Evolutionary conservation across 2,888 invertebrate species (phyloP).

Genomic region (Pilophorus perplexus): DNA sequence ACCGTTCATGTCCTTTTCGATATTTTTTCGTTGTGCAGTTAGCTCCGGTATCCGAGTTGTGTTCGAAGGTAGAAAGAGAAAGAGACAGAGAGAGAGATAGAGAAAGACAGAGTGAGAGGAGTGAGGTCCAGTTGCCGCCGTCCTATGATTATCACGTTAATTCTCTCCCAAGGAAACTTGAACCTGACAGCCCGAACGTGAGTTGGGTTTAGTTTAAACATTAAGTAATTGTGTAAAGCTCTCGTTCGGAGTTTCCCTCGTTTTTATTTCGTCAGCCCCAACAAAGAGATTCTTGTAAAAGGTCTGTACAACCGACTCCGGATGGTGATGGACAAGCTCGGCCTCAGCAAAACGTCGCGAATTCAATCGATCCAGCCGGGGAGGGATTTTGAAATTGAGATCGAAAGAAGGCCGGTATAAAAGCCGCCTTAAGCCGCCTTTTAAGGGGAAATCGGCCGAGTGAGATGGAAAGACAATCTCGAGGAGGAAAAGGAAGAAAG

Average conservation of each 20-base stretch:
- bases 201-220: not conserved
- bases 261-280: slow-evolving; percentile 2
- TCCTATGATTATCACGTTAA: no score
- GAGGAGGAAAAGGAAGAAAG: no score
- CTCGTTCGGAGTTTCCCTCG: not conserved
- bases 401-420: not conserved
- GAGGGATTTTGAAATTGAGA: slow-evolving; percentile 22
- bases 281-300: slow-evolving; percentile 12
- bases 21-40: no score
- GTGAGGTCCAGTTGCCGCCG: no score
- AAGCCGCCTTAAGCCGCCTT: not conserved
- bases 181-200: slow-evolving; percentile 6
- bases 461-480: no score
- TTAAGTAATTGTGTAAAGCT: slow-evolving; percentile 12
- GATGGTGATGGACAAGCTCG: not conserved
- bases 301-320: not conserved
- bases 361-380: not conserved
- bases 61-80: no score
- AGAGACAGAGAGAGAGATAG: no score
- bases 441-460: not conserved
- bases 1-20: no score
- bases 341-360: no score
- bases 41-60: no score
- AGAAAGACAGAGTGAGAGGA: no score
- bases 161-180: not conserved